Evolutionary conservation across 2,797 vertebrate genomes (phyloP), one percentile per base, ranked within the genome.

Genomic region (Macropus fuliginosus): DNA sequence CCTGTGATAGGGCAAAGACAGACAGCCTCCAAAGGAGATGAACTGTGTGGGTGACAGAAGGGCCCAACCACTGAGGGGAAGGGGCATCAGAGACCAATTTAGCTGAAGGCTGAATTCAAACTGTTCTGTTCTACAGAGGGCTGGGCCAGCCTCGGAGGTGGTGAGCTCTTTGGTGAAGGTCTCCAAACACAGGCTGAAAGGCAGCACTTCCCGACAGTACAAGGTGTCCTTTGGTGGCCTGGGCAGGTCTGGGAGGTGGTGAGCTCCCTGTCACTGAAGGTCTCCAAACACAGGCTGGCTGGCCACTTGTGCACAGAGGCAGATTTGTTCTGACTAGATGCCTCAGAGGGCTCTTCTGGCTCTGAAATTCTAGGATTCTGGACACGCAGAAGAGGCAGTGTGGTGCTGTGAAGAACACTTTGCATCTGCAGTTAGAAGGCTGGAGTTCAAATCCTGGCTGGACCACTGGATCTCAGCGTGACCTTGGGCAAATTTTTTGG

Each of bases 1-100:
- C 89, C 95, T 97, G 97, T 96, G 6, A 0, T 94, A 97, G n/a
- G 92, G 91, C 55, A 94, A 93, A 98, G 96, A 96, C 28, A 54
- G 92, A 74, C 92, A 9, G 55, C 54, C 28, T 55, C 55, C 29
- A 46, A 46, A 55, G 55, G 81, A 90, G 55, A 90, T 21, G 3
- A n/a, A 50, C 6, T 52, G 5, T 52, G 6, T 6, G 21, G 95
- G 66, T 81, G 96, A 97, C 95, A 93, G 3, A 87, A 66, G 34
- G 62, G 62, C 5, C 62, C 62, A 74, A 74, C 34, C 16, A 40
- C 34, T 34, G 29, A 10, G 34, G 34, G 14, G 12, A 8, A 5
- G 34, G 31, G 31, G 34, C 31, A 62, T 62, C 34, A 8, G 62
- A 21, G n/a, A 24, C n/a, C 2, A 24, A 21, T 9, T 46, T 0